Evolutionary conservation across 2,113 vertebrate species (phyloP).

Genomic region (Saguinus midas): DNA sequence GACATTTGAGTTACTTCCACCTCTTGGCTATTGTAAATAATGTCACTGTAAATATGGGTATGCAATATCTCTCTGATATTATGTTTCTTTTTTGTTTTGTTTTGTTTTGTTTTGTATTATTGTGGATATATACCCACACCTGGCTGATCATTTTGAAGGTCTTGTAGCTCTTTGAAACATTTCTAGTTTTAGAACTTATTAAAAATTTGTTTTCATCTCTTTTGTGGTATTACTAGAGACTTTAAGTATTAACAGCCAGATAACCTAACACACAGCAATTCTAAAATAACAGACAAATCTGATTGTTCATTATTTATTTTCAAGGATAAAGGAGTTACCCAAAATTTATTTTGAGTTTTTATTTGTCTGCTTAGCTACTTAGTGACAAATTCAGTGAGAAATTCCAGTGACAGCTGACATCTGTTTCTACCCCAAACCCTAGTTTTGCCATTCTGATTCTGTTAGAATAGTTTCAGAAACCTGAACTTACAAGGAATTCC

Average conservation of each 20-base stretch:
- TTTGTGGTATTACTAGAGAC: background rate
- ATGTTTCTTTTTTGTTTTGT: background rate
- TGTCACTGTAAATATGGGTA: background rate
- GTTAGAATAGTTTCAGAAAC: background rate
- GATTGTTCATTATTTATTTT: background rate
- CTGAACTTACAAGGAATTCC: background rate
- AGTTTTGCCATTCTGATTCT: background rate
- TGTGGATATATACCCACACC: background rate
- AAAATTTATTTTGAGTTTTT: constrained; percentile 27
- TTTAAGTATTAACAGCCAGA: background rate
- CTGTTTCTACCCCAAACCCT: background rate
- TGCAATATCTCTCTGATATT: background rate
- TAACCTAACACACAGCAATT: background rate
- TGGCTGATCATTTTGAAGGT: constrained; percentile 14
- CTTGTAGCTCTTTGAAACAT: background rate
- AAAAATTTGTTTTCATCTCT: background rate
- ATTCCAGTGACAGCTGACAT: background rate
- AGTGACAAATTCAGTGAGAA: background rate
- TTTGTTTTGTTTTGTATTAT: background rate
- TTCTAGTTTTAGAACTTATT: background rate
- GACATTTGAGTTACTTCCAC: background rate
- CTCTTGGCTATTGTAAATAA: background rate
- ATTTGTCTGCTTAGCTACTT: background rate
- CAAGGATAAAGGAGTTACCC: background rate
- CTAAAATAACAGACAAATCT: background rate